phyloP scores from a whole-genome alignment of 2,888 invertebrate species.

The Dryobotodes eremita region DNA sequence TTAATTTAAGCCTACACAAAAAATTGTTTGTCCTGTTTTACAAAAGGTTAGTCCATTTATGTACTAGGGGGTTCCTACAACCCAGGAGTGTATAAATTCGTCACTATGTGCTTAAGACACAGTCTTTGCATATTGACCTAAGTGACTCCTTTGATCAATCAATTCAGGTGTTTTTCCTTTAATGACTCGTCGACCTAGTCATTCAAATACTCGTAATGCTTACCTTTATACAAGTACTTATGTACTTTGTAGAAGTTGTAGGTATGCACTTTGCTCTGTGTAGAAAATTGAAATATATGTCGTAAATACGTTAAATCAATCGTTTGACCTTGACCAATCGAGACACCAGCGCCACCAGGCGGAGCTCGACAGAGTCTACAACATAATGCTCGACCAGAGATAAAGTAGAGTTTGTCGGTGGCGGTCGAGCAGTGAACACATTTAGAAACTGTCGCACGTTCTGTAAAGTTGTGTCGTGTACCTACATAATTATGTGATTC shows the following conservation, averaged over 20 bases:
- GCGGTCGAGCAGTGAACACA: too few relatives aligned
- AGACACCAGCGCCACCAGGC: too few relatives aligned
- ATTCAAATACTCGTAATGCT: background rate
- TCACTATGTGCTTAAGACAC: background rate
- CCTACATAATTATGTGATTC: too few relatives aligned
- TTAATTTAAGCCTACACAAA: background rate
- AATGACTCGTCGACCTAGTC: constrained; percentile 21
- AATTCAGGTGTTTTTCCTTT: constrained; percentile 23
- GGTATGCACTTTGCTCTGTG: background rate
- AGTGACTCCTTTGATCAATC: constrained; percentile 7
- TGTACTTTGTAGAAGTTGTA: background rate
- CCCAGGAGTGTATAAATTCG: background rate
- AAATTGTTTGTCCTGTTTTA: constrained; percentile 6
- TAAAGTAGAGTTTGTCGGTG: too few relatives aligned
- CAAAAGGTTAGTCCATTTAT: background rate
- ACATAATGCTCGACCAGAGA: too few relatives aligned
- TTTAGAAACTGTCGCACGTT: too few relatives aligned
- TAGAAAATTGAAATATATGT: too few relatives aligned
- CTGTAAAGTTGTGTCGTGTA: too few relatives aligned
- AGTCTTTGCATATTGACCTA: background rate
- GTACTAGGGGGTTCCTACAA: constrained; percentile 24
- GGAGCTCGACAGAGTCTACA: too few relatives aligned
- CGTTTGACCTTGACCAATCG: too few relatives aligned
- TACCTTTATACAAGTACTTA: background rate
- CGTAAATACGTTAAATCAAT: too few relatives aligned